A percentile compares a stretch with the other conserved stretches of the same genome.
Conservation (phyloP, 2,113 vertebrate genomes). For the Chaenocephalus aceratus region DNA sequence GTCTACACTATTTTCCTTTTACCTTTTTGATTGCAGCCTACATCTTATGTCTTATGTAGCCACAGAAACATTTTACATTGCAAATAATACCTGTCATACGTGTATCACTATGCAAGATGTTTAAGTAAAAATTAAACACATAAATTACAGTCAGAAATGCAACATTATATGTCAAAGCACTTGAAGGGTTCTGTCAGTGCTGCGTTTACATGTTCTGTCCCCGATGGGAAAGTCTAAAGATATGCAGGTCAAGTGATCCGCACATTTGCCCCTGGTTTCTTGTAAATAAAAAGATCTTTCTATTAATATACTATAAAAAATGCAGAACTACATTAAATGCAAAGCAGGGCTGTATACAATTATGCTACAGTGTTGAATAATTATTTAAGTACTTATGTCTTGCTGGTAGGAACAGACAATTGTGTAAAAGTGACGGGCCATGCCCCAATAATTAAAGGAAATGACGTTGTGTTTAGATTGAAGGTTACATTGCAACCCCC, state of each 20-base stretch:
- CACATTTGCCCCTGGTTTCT: neutral
- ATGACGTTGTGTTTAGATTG: no score
- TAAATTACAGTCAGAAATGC: neutral
- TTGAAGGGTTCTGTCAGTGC: no score
- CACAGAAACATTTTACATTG: neutral
- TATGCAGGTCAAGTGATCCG: neutral
- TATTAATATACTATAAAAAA: neutral
- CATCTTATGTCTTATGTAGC: neutral
- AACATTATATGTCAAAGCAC: neutral
- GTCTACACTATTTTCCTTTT: neutral
- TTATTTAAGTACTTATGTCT: no score
- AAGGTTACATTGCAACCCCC: neutral
- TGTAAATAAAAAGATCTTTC: neutral
- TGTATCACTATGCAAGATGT: neutral
- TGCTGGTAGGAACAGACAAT: no score
- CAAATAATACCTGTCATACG: neutral
- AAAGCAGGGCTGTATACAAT: neutral
- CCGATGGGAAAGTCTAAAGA: neutral
- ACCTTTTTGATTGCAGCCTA: neutral
- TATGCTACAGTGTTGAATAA: neutral
- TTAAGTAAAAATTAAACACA: neutral
- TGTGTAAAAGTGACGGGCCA: no score
- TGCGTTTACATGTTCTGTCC: constrained; percentile 3
- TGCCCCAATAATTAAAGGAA: no score
- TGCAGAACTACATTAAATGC: neutral